Conservation (phyloP, 2,797 vertebrate species). For the Coregonus ussuriensis region DNA sequence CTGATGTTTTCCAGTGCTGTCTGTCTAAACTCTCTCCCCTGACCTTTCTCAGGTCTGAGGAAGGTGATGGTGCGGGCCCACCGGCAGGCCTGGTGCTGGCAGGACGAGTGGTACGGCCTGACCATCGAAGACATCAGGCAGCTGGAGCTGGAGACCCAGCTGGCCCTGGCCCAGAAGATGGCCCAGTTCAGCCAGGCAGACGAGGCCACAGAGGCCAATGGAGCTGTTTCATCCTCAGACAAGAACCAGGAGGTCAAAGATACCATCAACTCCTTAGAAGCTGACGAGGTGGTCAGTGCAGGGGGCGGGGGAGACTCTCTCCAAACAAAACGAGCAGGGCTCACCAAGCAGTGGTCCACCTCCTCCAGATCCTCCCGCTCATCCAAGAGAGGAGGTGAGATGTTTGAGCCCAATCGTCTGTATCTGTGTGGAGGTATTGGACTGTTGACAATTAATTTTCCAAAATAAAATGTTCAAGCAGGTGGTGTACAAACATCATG, state of each 20-base stretch:
- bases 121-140: slow-evolving; percentile 96
- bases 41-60: slow-evolving; percentile 80
- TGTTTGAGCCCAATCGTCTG: slow-evolving; percentile 1
- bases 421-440: slow-evolving; percentile 6
- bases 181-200: slow-evolving; percentile 88
- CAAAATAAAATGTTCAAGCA: not conserved
- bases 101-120: slow-evolving; percentile 97
- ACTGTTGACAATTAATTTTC: not conserved
- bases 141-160: slow-evolving; percentile 93
- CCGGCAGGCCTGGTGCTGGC: slow-evolving; percentile 99
- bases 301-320: slow-evolving; percentile 69
- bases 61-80: slow-evolving; percentile 98
- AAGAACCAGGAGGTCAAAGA: slow-evolving; percentile 76
- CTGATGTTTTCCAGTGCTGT: not conserved
- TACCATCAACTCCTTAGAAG: slow-evolving; percentile 71
- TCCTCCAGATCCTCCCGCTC: slow-evolving; percentile 95
- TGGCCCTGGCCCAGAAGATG: slow-evolving; percentile 95
- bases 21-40: not conserved
- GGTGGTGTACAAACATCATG: not conserved
- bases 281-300: slow-evolving; percentile 62
- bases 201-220: slow-evolving; percentile 79
- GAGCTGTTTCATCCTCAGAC: slow-evolving; percentile 69
- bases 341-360: slow-evolving; percentile 98
- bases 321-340: slow-evolving; percentile 77
- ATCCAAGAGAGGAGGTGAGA: slow-evolving; percentile 94